These are phyloP conservation scores for Ricordea florida DNA, from an alignment of 92 coral and sea anemone species.

Conservation along the genomic window DNA sequence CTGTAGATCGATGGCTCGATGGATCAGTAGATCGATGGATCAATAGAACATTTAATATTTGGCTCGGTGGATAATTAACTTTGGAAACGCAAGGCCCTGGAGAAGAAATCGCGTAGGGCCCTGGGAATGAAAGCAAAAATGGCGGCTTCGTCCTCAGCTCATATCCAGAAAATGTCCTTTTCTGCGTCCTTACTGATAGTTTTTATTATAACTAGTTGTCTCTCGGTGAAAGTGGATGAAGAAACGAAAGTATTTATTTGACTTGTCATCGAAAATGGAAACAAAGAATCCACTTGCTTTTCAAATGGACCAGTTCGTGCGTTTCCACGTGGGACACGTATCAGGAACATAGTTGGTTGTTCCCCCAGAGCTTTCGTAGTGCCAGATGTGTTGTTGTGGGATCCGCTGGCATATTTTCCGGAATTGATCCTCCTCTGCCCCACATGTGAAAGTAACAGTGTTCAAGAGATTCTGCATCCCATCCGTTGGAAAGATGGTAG, in stretches of 20 bases:
- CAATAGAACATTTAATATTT: background rate
- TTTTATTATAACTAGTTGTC: constrained; percentile 6
- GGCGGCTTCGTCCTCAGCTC: constrained; percentile 26
- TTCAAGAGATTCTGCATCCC: constrained; percentile 2
- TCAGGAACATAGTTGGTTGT: constrained; percentile 14
- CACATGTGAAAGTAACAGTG: background rate
- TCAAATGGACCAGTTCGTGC: constrained; percentile 31
- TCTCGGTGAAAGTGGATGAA: constrained; percentile 5
- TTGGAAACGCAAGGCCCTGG: background rate
- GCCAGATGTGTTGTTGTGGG: constrained; percentile 36
- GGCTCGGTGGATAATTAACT: background rate
- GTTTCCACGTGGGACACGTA: constrained; percentile 3
- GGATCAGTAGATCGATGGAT: background rate
- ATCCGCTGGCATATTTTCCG: constrained; percentile 20
- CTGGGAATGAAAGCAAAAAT: background rate
- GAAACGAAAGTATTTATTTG: constrained; percentile 22
- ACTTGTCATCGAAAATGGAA: constrained; percentile 5
- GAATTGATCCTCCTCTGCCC: constrained; percentile 1
- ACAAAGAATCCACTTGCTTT: background rate
- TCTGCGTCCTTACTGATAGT: constrained; percentile 15
- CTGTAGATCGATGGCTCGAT: background rate
- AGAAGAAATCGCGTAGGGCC: background rate
- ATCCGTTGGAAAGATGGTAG: constrained; percentile 52
- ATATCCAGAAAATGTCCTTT: background rate
- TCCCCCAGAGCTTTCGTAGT: background rate